Evolutionary conservation across 2,888 invertebrate species (phyloP).

Genomic region (Tetranychus piercei): DNA sequence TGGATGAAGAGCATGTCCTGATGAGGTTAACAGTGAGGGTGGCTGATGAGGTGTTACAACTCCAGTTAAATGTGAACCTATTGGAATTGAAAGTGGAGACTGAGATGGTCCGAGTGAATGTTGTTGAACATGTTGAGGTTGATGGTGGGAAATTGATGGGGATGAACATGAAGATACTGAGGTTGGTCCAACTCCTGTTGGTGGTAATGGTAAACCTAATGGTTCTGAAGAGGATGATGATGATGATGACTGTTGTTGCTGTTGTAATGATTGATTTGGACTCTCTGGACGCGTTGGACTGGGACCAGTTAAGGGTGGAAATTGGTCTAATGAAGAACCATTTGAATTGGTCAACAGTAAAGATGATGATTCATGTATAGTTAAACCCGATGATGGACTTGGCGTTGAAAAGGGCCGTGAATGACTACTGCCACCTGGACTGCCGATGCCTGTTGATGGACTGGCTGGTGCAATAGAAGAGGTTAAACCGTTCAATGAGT

Average conservation of each 20-base stretch:
- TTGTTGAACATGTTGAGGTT: background rate
- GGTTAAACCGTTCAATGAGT: too few species aligned
- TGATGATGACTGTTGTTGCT: background rate
- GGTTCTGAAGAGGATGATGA: slow-evolving; percentile 8
- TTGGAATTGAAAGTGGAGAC: too few species aligned
- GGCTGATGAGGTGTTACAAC: too few species aligned
- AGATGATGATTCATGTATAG: background rate
- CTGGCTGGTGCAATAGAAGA: slow-evolving; percentile 15
- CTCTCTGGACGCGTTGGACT: background rate
- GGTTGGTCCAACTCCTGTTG: background rate
- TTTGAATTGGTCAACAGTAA: slow-evolving; percentile 3
- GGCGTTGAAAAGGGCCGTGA: slow-evolving; percentile 22
- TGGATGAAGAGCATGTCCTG: too few species aligned
- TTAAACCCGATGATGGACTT: slow-evolving; percentile 11
- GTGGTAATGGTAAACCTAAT: background rate
- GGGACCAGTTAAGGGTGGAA: background rate
- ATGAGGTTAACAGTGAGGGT: too few species aligned
- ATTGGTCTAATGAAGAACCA: slow-evolving; percentile 4
- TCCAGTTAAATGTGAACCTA: too few species aligned
- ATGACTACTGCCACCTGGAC: slow-evolving; percentile 18
- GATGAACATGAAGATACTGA: background rate
- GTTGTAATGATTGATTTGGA: background rate
- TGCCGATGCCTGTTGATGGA: slow-evolving; percentile 22
- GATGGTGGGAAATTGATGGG: background rate
- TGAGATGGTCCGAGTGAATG: background rate